Evolutionary conservation across 1,140 invertebrate genomes (phyloP).

Genomic region (Pinna nobilis): DNA sequence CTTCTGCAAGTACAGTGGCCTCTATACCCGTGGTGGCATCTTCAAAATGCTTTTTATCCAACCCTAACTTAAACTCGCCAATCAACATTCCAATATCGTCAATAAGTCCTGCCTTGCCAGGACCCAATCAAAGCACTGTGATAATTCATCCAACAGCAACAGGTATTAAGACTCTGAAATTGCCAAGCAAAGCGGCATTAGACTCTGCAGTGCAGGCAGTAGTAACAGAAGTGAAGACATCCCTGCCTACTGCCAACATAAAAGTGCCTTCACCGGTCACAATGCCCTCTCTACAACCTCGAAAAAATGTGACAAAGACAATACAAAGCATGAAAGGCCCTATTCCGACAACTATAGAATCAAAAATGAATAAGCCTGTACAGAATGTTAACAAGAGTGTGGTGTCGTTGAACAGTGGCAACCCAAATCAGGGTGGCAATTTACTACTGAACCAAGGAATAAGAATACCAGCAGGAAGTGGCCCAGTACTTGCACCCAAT

Average conservation of each 20-base stretch:
- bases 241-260: conserved; percentile 57
- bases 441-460: no score
- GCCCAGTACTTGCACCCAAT: no score
- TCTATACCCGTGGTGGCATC: not conserved
- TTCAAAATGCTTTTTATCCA: no score
- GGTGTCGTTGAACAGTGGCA: no score
- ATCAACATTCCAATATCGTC: no score
- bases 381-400: no score
- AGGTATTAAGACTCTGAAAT: conserved; percentile 32
- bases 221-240: conserved; percentile 39
- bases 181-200: conserved; percentile 43
- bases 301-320: conserved; percentile 55
- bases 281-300: conserved; percentile 57
- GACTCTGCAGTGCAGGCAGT: conserved; percentile 48
- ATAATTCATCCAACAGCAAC: conserved; percentile 31
- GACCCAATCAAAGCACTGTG: conserved; percentile 19
- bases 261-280: conserved; percentile 62
- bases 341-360: conserved; percentile 49
- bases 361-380: conserved; percentile 15
- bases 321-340: conserved; percentile 59
- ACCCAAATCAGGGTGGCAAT: no score
- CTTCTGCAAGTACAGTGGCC: not conserved
- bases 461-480: no score
- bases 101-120: not conserved
- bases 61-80: no score